Base-by-base conservation (phyloP, 1,140 invertebrate species). In the Ephestia elutella region DNA sequence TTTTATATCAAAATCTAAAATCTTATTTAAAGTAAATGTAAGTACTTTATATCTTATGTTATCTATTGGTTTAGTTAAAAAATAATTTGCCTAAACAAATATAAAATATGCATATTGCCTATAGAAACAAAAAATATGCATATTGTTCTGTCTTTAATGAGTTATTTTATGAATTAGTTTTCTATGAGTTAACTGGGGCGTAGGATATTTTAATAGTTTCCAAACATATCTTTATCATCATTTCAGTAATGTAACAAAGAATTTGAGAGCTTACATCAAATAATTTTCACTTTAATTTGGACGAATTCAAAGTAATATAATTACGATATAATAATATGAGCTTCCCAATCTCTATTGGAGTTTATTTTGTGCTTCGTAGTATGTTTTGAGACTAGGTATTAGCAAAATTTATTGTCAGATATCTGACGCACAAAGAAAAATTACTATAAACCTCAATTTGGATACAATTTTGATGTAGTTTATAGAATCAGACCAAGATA, bases 331-430 rank as follows among this genome's bases (percentile, higher is more conserved):
- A 19, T 20, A 56, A 44, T 57, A 48, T 30, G 59, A 49, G 60
- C 60, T 62, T 62, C 60, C 60, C 32, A 51, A 53, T 44, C 53
- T 44, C 53, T 66, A 38, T 20, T 57, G 50, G 54, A 62, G 56
- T 65, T 56, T 68, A 54, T 56, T 63, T 70, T 66, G 64, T 62
- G 72, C 68, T 72, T 71, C 53, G 57, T 70, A 66, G 62, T 66
- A 62, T 65, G 54, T 61, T 60, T 70, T 63, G 56, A 63, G 62
- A 51, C 54, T 70, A 49, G 25, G 11, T 5, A 32, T 32, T 32
- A 54, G 7, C 9, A 51, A 59, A 67, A 61, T 67, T 38, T 69
- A 62, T 48, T 48, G 49, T 56, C 56, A 60, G 50, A 49, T 49
- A 51, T 53, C 56, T 38, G 59, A 57, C 56, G 15, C 15, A 18